These are phyloP conservation scores for Herminia tarsipennalis DNA, from an alignment of 2,888 invertebrate genomes.

Conservation along the genomic window DNA sequence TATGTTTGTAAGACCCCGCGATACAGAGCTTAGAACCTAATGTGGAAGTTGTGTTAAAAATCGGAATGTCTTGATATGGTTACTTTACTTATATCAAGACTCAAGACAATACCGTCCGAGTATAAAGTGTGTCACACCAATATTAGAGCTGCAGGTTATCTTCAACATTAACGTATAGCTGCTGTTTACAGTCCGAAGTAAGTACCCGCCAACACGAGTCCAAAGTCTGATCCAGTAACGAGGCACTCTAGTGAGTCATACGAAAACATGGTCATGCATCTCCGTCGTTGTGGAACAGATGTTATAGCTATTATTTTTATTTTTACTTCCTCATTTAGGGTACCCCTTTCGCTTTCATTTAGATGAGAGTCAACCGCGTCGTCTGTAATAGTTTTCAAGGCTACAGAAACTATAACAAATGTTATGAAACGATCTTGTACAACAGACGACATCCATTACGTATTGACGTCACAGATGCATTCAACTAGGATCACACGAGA, in stretches of 20 bases:
- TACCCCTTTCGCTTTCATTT: slow-evolving; percentile 6
- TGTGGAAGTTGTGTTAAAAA: no score
- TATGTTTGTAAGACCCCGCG: no score
- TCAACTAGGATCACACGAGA: slow-evolving; percentile 39
- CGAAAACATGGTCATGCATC: slow-evolving; percentile 34
- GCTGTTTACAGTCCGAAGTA: slow-evolving; percentile 1
- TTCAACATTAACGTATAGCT: no score
- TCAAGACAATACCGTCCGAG: no score
- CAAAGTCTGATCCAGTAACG: slow-evolving; percentile 32
- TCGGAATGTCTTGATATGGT: no score
- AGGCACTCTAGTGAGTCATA: slow-evolving; percentile 46
- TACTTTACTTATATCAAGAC: no score
- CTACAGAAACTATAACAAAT: no score
- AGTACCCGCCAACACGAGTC: slow-evolving; percentile 20
- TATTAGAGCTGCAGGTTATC: no score
- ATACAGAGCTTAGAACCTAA: no score
- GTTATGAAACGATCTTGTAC: no score
- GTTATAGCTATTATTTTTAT: slow-evolving; percentile 13
- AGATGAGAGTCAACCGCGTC: neutral
- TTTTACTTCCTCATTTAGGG: slow-evolving; percentile 21
- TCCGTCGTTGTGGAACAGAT: slow-evolving; percentile 36
- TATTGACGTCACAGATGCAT: slow-evolving; percentile 33
- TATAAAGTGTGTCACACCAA: no score
- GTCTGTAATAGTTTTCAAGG: neutral
- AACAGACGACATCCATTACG: slow-evolving; percentile 18